phyloP scores from a whole-genome alignment of 92 coral and sea anemone species.

The Porites lobata region DNA sequence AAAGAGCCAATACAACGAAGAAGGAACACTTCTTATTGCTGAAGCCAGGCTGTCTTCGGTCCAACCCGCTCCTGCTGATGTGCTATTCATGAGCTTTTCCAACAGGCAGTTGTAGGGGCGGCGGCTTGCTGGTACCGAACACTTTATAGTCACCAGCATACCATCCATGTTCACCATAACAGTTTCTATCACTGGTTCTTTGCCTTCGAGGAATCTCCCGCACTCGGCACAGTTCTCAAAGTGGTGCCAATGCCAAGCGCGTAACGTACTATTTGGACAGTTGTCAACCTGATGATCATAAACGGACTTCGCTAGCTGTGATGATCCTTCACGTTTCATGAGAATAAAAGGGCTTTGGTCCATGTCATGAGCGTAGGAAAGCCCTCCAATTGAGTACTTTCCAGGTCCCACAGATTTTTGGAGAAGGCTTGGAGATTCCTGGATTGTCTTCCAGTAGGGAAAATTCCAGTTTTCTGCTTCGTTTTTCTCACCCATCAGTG shows the following conservation, averaged over 20 bases:
- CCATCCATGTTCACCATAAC: slow-evolving; percentile 12
- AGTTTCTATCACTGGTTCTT: background rate
- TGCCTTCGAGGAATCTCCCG: slow-evolving; percentile 28
- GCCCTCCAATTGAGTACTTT: slow-evolving; percentile 32
- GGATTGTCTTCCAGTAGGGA: slow-evolving; percentile 46
- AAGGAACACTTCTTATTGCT: background rate
- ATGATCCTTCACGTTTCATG: background rate
- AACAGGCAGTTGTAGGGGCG: background rate
- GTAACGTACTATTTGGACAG: background rate
- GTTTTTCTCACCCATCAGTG: background rate
- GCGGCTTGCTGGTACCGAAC: slow-evolving; percentile 9
- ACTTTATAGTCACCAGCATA: background rate
- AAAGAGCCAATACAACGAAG: slow-evolving; percentile 49
- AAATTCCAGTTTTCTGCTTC: background rate
- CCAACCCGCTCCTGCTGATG: background rate
- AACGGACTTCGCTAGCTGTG: background rate
- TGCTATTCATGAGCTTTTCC: background rate
- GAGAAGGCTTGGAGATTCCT: slow-evolving; percentile 28
- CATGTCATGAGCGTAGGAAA: slow-evolving; percentile 41
- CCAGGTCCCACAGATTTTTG: slow-evolving; percentile 32
- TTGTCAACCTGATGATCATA: background rate
- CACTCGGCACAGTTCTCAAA: slow-evolving; percentile 29
- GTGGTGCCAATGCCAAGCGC: slow-evolving; percentile 60
- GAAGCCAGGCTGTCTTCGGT: background rate
- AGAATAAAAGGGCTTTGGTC: slow-evolving; percentile 16